Conservation (phyloP, 2,888 invertebrate species). For the Nephrocerus scutellatus region DNA sequence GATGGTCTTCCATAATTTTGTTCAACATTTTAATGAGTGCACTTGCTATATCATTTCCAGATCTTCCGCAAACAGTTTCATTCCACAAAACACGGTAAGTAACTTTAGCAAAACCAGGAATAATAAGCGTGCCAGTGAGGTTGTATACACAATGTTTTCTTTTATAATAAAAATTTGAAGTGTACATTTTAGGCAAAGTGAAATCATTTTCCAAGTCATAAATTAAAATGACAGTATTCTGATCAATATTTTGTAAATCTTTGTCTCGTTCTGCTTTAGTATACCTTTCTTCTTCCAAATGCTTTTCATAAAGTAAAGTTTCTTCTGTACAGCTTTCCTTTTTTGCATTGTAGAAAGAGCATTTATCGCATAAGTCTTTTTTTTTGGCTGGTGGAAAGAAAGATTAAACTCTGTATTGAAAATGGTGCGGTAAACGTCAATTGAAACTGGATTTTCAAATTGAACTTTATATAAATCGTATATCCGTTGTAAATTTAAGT, state of each 20-base stretch:
- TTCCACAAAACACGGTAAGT: neutral
- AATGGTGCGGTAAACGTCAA: constrained; percentile 1
- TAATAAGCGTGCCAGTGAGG: neutral
- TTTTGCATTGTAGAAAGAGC: too few relatives aligned
- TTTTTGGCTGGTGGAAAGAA: constrained; percentile 2
- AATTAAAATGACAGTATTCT: neutral
- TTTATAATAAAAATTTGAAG: constrained; percentile 7
- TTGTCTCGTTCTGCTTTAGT: neutral
- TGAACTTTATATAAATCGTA: constrained; percentile 7
- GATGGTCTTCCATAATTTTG: neutral
- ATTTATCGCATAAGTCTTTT: too few relatives aligned
- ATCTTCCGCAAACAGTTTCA: neutral
- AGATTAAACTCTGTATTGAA: constrained; percentile 5
- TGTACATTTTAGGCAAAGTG: constrained; percentile 2
- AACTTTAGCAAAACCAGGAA: neutral
- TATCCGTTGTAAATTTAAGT: constrained; percentile 4
- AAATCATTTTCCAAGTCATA: constrained; percentile 4
- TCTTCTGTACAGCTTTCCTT: constrained; percentile 3
- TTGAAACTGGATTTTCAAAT: constrained; percentile 5
- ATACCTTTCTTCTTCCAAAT: constrained; percentile 1
- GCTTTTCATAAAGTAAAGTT: neutral
- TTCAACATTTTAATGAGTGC: neutral
- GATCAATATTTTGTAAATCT: neutral
- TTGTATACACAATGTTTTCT: constrained; percentile 6
- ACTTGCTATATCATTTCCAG: neutral